Evolutionary conservation across 30 jellyfish, hydroid and myxozoan species (phyloP), one percentile per base, ranked within the genome.

Genomic region (Nemopilema nomurai): DNA sequence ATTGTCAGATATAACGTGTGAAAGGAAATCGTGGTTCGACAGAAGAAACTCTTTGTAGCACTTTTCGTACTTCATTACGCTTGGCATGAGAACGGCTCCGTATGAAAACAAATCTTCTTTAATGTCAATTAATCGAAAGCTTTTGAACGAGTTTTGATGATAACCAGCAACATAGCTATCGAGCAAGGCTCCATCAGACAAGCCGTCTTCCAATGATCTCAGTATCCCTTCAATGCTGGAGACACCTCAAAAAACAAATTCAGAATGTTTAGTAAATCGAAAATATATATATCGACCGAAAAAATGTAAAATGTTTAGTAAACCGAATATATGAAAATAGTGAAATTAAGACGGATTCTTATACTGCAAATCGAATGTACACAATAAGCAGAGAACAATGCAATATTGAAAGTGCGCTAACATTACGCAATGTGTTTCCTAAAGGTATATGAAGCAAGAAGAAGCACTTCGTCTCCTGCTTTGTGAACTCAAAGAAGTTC

Each of bases 131-230:
- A 94, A 85, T 74, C 96, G 86, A 75, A 82, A 94, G 28, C 79
- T 69, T 28, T 62, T n/a, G 51, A 94, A 79, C 0, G 68, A 79
- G 25, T 84, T 62, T 76, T 94, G 99, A 69, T 74, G 86, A 29
- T 79, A 97, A 13, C 99, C 97, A 28, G 99, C 99, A 18, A 94
- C 96, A 71, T 87, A 94, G 31, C 98, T 85, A 69, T 94, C 99
- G 7, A 94, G 91, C 65, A 94, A 64, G 6, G 97, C 96, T 13
- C 99, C 99, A 32, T 28, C 52, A 0, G 84, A 51, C 16, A 24
- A 22, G 1, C 91, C 91, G 0, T 53, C 26, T 18, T 62, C 65
- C 16, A 82, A 29, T 0, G 78, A 49, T n/a, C 57, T 29, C 20
- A 83, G 84, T 28, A 82, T 57, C 4, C 69, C 80, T 17, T 52